Conservation (phyloP, 2,888 invertebrate species). For the Apotomis capreana region DNA sequence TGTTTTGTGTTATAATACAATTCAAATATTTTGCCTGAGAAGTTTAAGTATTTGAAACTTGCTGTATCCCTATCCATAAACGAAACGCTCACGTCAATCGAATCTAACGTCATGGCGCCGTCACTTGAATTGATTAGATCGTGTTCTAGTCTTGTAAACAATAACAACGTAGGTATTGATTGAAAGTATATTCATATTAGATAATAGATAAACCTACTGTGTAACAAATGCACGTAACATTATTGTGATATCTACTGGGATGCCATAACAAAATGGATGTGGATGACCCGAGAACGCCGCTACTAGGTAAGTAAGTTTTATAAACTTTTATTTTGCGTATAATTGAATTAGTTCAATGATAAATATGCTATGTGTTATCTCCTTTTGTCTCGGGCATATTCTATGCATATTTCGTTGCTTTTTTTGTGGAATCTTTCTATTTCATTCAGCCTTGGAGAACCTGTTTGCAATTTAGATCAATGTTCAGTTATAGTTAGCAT, state of each 20-base stretch:
- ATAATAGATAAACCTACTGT: slow-evolving; percentile 25
- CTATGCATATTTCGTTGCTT: neutral
- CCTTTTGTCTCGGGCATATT: neutral
- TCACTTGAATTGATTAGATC: slow-evolving; percentile 3
- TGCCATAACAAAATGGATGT: slow-evolving; percentile 30
- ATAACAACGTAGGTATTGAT: slow-evolving; percentile 21
- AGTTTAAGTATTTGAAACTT: neutral
- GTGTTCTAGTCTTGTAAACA: slow-evolving; percentile 18
- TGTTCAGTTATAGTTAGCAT: neutral
- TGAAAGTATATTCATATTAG: neutral
- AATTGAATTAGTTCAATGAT: slow-evolving; percentile 26
- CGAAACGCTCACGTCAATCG: slow-evolving; percentile 2
- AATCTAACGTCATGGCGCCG: slow-evolving; percentile 25
- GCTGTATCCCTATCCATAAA: slow-evolving; percentile 11
- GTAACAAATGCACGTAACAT: slow-evolving; percentile 16
- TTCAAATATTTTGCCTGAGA: too few relatives aligned
- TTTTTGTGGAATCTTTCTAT: slow-evolving; percentile 7
- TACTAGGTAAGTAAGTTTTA: slow-evolving; percentile 28
- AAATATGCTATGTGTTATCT: neutral
- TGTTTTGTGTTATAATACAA: too few relatives aligned
- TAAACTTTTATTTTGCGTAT: neutral
- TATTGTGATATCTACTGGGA: neutral
- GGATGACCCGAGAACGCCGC: slow-evolving; percentile 35
- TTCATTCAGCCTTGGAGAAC: slow-evolving; percentile 13
- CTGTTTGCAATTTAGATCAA: neutral